A percentile compares a stretch with the other conserved stretches of the same genome.
Conservation (phyloP, 2,113 vertebrate genomes). For the Gallinago jamesoni region DNA sequence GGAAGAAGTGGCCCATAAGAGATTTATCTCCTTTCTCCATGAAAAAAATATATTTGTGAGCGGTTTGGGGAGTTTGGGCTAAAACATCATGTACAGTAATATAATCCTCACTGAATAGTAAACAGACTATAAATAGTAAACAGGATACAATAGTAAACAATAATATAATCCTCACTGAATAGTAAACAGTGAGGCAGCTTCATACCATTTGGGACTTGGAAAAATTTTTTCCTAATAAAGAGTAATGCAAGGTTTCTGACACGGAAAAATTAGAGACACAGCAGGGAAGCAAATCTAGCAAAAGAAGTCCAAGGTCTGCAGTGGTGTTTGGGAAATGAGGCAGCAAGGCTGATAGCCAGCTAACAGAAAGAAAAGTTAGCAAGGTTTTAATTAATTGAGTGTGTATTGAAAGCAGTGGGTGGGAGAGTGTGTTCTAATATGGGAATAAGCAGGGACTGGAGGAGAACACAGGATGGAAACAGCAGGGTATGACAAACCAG, state of each 20-base stretch:
- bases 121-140: neutral
- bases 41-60: neutral
- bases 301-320: neutral
- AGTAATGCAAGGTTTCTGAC: neutral
- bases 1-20: neutral
- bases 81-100: neutral
- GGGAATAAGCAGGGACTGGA: neutral
- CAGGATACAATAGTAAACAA: neutral
- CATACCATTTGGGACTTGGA: neutral
- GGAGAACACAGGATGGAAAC: neutral
- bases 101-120: neutral
- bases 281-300: neutral
- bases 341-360: neutral
- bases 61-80: neutral
- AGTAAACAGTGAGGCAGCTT: neutral
- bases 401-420: neutral
- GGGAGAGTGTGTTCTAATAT: neutral
- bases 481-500: neutral
- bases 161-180: neutral
- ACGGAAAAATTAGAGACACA: neutral
- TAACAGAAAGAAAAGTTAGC: neutral
- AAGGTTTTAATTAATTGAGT: slow-evolving; percentile 18
- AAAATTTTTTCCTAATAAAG: neutral
- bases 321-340: neutral
- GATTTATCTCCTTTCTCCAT: neutral